A percentile compares a stretch with the other conserved stretches of the same genome.
These are phyloP conservation scores for Kradibia gibbosae DNA, from an alignment of 1,140 invertebrate species.

Conservation along the genomic window DNA sequence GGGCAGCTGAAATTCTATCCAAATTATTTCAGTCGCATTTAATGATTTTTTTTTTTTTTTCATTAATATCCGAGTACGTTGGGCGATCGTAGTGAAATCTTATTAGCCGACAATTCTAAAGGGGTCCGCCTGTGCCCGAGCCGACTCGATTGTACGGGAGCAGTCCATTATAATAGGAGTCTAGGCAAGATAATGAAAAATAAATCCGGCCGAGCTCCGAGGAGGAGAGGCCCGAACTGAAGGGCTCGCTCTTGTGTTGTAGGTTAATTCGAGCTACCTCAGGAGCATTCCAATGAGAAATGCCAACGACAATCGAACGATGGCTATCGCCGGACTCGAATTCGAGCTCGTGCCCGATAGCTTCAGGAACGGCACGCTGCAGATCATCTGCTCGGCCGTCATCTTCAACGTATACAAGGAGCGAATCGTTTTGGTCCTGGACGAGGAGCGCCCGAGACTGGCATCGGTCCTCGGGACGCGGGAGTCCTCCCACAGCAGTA, in stretches of 20 bases:
- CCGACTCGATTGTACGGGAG: too few species aligned
- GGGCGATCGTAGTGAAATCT: too few species aligned
- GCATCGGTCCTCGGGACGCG: conserved; percentile 79
- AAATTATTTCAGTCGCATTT: too few species aligned
- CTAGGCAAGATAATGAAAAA: too few species aligned
- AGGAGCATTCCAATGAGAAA: conserved; percentile 64
- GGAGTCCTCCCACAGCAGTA: conserved; percentile 72
- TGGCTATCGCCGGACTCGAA: conserved; percentile 68
- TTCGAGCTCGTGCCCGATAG: conserved; percentile 75
- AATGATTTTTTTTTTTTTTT: too few species aligned
- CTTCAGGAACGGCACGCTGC: conserved; percentile 76
- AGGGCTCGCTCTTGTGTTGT: conserved; percentile 38
- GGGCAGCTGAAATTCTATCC: too few species aligned
- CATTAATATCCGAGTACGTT: too few species aligned
- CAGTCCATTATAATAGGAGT: too few species aligned
- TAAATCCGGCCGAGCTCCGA: too few species aligned
- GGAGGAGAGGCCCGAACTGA: background rate
- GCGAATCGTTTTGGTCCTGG: conserved; percentile 73
- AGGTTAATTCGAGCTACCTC: conserved; percentile 66
- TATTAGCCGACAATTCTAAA: too few species aligned
- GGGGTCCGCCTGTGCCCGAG: too few species aligned
- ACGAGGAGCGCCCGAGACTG: conserved; percentile 78
- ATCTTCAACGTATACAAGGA: conserved; percentile 77
- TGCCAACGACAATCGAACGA: conserved; percentile 61
- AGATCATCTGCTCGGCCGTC: conserved; percentile 77